Percentiles rank a stretch among this genome's conserved stretches.
These are phyloP conservation scores for Peromyscus maniculatus DNA, from an alignment of 2,113 vertebrate species.

Conservation along the genomic window DNA sequence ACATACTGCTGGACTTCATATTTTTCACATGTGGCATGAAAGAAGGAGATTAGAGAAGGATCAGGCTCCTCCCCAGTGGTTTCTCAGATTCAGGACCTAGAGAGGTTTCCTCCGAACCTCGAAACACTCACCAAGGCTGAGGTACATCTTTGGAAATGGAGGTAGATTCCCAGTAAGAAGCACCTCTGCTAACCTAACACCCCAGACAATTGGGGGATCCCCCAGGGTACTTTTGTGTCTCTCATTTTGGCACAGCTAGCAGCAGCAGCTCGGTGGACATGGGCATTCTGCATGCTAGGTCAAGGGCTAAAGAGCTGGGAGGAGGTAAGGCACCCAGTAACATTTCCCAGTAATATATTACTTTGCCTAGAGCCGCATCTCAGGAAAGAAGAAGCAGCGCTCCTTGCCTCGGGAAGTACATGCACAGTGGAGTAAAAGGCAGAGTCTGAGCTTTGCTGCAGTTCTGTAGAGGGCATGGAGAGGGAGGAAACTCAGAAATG, in stretches of 20 bases:
- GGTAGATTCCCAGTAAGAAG: not conserved
- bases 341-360: rapidly evolving
- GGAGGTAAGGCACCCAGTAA: not conserved
- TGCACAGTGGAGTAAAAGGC: no score
- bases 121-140: not conserved
- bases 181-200: not conserved
- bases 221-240: not conserved
- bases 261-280: not conserved
- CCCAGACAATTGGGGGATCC: not conserved
- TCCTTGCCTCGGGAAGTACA: not conserved
- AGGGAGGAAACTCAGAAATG: not conserved
- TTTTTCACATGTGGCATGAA: not conserved
- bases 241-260: not conserved
- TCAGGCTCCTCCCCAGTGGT: not conserved
- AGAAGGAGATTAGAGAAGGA: not conserved
- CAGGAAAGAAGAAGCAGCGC: not conserved
- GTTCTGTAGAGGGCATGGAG: not conserved
- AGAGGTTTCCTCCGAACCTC: not conserved
- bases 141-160: not conserved
- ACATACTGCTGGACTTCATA: not conserved
- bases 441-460: not conserved
- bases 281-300: no score
- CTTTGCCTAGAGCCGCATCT: not conserved
- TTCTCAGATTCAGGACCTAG: not conserved
- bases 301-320: not conserved